phyloP scores from a whole-genome alignment of 2,888 invertebrate species.

The Dynastes tityus region DNA sequence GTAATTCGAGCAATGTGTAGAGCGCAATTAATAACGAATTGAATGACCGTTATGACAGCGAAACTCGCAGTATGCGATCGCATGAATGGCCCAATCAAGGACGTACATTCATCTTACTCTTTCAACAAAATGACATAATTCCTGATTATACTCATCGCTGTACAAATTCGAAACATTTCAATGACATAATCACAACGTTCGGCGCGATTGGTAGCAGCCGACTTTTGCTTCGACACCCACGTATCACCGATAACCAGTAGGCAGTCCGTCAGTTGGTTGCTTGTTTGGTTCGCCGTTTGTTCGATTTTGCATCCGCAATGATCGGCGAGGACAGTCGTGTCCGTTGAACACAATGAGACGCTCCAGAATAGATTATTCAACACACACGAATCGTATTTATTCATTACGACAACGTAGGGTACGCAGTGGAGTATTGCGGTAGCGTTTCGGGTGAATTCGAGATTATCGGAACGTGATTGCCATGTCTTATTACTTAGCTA shows the following conservation, averaged over 20 bases:
- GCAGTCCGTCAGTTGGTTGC: neutral
- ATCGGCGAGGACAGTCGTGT: constrained; percentile 3
- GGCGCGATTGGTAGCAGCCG: constrained; percentile 22
- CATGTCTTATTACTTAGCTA: neutral
- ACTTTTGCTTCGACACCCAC: constrained; percentile 26
- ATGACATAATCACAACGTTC: constrained; percentile 22
- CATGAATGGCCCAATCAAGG: constrained; percentile 23
- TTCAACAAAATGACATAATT: constrained; percentile 27
- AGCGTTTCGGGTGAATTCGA: neutral
- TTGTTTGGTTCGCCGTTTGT: constrained; percentile 4
- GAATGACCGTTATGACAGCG: constrained; percentile 16
- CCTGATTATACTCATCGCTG: constrained; percentile 26
- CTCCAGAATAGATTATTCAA: neutral
- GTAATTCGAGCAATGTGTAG: neutral
- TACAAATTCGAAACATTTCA: constrained; percentile 27
- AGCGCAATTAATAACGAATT: constrained; percentile 6
- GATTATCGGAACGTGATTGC: neutral
- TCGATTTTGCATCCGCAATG: constrained; percentile 7
- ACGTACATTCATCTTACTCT: constrained; percentile 22
- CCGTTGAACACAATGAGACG: constrained; percentile 7
- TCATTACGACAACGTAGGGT: neutral
- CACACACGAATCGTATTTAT: neutral
- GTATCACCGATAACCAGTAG: constrained; percentile 26
- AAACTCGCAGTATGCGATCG: constrained; percentile 4
- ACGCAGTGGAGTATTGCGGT: neutral